These are phyloP conservation scores for Colletes latitarsis DNA, from an alignment of 1,140 invertebrate species.

Conservation along the genomic window DNA sequence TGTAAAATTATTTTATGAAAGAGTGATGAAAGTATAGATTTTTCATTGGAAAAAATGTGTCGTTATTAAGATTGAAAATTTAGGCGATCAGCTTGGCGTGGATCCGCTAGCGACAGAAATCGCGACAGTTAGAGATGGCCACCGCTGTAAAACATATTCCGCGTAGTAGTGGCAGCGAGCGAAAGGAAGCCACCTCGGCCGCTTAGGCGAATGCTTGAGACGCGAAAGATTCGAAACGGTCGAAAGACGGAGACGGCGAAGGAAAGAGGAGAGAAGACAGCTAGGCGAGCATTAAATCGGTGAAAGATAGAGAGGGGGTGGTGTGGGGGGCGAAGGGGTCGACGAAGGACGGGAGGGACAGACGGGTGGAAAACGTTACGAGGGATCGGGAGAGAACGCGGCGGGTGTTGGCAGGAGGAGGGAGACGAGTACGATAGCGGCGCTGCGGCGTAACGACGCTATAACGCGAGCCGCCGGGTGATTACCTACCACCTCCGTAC, in stretches of 20 bases:
- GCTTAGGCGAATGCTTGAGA: constrained; percentile 9
- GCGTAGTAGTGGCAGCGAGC: background rate
- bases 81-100: no score
- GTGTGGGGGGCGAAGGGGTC: constrained; percentile 34
- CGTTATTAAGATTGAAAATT: no score
- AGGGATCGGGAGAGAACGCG: constrained; percentile 50
- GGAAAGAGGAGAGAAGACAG: constrained; percentile 25
- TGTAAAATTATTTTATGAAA: no score
- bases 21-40: no score
- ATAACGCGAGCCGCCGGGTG: constrained; percentile 77
- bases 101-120: no score
- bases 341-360: constrained; percentile 42
- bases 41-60: no score
- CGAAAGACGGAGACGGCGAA: constrained; percentile 42
- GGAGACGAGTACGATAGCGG: constrained; percentile 69
- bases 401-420: constrained; percentile 51
- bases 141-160: constrained; percentile 14
- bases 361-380: constrained; percentile 50
- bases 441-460: constrained; percentile 77
- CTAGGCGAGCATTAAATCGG: constrained; percentile 57
- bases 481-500: constrained; percentile 75
- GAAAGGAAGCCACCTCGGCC: constrained; percentile 27
- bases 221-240: constrained; percentile 29
- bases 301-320: constrained; percentile 48
- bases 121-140: no score